Conservation (phyloP, 2,797 vertebrate species). For the Anguilla megastoma region DNA sequence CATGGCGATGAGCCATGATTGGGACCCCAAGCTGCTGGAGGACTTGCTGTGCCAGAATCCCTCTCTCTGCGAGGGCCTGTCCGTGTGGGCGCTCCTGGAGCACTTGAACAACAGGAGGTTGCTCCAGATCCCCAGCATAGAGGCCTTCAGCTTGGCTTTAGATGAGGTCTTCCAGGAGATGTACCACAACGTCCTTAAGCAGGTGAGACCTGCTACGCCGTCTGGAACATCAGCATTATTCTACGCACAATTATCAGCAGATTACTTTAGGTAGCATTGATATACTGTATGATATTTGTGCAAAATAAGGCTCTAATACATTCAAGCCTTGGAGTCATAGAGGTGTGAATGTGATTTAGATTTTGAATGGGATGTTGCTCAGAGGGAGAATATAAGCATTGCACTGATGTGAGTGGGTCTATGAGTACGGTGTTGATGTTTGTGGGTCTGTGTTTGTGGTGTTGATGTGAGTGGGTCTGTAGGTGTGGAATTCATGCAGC, state of each 20-base stretch:
- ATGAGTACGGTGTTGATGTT: neutral
- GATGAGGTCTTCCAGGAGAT: constrained; percentile 78
- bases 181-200: constrained; percentile 78
- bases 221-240: neutral
- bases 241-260: neutral
- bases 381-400: neutral
- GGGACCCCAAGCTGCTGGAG: constrained; percentile 70
- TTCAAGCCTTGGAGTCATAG: neutral
- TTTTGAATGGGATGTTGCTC: neutral
- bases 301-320: neutral
- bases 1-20: constrained; percentile 72
- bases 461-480: neutral
- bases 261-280: neutral
- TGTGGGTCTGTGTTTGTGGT: neutral
- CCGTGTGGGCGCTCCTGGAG: constrained; percentile 75
- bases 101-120: constrained; percentile 63
- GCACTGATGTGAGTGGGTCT: neutral
- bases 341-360: neutral
- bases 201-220: constrained; percentile 55
- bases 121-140: constrained; percentile 63
- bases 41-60: constrained; percentile 64
- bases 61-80: constrained; percentile 62
- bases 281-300: neutral
- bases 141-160: constrained; percentile 74
- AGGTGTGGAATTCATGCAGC: neutral